A percentile compares a stretch with the other conserved stretches of the same genome.
Conservation (phyloP, 2,797 vertebrate genomes). For the Macropus fuliginosus region DNA sequence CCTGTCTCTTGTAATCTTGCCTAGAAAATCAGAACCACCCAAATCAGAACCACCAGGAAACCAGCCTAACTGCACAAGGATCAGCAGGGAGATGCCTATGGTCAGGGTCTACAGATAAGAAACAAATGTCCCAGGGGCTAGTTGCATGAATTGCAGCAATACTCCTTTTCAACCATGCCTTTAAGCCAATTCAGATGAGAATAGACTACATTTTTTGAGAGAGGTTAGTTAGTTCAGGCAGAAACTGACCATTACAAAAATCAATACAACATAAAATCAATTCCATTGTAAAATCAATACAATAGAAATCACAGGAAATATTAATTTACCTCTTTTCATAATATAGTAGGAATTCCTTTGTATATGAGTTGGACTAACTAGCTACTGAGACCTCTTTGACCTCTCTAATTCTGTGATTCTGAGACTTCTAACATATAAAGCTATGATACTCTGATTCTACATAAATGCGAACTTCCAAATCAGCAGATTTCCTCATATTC, state of each 20-base stretch:
- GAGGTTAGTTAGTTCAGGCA: background rate
- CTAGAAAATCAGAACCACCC: background rate
- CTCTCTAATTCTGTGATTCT: background rate
- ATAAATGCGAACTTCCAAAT: background rate
- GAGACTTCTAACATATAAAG: background rate
- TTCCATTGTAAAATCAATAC: background rate
- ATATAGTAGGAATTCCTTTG: background rate
- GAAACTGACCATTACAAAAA: background rate
- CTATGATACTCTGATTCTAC: background rate
- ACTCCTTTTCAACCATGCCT: background rate
- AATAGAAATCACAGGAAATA: background rate
- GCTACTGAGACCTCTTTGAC: background rate
- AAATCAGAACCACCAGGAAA: background rate
- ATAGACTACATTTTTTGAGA: background rate
- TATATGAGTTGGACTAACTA: background rate
- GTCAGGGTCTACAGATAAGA: background rate
- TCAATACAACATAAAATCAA: background rate
- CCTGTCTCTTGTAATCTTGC: background rate
- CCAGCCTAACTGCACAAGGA: background rate
- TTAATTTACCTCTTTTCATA: background rate
- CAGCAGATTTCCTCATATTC: background rate
- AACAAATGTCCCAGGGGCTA: background rate
- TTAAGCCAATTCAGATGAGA: background rate
- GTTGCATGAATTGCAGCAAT: background rate
- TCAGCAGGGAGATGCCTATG: background rate